These are phyloP conservation scores for Drosophila tropicalis DNA, from an alignment of 1,140 invertebrate species.

Conservation along the genomic window DNA sequence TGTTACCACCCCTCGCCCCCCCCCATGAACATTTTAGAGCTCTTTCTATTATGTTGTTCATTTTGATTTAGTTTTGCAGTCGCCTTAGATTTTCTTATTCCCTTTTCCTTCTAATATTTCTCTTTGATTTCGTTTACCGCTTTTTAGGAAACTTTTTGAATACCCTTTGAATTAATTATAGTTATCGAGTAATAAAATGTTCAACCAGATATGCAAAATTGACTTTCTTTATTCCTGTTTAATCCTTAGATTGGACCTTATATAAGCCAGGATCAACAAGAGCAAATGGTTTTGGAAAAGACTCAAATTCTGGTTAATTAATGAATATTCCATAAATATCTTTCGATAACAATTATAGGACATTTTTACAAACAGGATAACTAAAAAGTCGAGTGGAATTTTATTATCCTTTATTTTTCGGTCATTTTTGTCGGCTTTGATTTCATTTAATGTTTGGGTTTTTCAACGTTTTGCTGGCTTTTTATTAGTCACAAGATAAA, in stretches of 20 bases:
- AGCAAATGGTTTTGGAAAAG: too few relatives aligned
- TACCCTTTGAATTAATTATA: background rate
- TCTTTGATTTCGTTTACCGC: background rate
- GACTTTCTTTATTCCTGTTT: too few relatives aligned
- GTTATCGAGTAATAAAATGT: background rate
- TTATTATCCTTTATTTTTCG: conserved; percentile 21
- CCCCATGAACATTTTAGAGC: background rate
- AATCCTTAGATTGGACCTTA: too few relatives aligned
- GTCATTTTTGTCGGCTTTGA: conserved; percentile 46
- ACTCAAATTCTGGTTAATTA: too few relatives aligned
- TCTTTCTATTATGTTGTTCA: conserved; percentile 49
- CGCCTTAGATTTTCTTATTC: background rate
- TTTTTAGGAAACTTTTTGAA: background rate
- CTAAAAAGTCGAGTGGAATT: background rate
- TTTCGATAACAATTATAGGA: too few relatives aligned
- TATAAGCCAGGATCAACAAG: too few relatives aligned
- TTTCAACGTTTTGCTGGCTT: conserved; percentile 20
- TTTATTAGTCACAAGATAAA: conserved; percentile 54
- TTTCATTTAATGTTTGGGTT: conserved; percentile 57
- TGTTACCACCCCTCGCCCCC: background rate
- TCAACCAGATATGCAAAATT: too few relatives aligned
- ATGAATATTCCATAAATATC: too few relatives aligned
- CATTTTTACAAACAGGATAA: too few relatives aligned
- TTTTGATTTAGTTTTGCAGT: conserved; percentile 39
- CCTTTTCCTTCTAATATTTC: too few relatives aligned